Conservation (phyloP, 2,113 vertebrate species). For the Carettochelys insculpta region DNA sequence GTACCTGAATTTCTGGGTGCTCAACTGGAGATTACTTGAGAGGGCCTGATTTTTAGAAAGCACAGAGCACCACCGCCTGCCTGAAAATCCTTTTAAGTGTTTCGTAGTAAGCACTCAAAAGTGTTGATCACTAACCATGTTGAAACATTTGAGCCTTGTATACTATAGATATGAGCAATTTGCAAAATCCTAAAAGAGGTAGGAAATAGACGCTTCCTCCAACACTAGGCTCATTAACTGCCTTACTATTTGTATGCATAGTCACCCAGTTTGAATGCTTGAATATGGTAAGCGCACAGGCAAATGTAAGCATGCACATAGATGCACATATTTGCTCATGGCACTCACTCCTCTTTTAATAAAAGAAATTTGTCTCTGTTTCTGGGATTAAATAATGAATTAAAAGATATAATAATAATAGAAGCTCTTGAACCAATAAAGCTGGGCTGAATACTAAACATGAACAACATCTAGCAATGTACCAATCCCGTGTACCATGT, state of each 20-base stretch:
- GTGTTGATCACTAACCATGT: background rate
- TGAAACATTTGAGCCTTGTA: constrained; percentile 3
- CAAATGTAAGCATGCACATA: background rate
- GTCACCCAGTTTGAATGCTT: background rate
- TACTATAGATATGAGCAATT: background rate
- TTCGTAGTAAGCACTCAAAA: constrained; percentile 17
- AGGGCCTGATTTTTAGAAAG: background rate
- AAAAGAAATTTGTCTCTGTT: background rate
- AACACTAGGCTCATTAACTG: background rate
- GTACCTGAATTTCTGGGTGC: background rate
- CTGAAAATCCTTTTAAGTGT: background rate
- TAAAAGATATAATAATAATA: background rate
- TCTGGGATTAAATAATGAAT: background rate
- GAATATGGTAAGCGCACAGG: constrained; percentile 19
- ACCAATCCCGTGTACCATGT: background rate
- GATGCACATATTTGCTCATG: background rate
- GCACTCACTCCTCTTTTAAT: background rate
- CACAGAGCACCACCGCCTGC: background rate
- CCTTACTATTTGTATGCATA: background rate
- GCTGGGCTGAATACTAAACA: background rate
- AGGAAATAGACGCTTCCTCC: background rate
- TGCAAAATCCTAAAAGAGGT: constrained; percentile 19
- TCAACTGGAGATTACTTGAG: background rate
- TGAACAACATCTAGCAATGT: background rate
- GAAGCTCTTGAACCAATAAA: background rate